These are phyloP conservation scores for Xiphydria camelus DNA, from an alignment of 2,888 invertebrate genomes.

Conservation along the genomic window DNA sequence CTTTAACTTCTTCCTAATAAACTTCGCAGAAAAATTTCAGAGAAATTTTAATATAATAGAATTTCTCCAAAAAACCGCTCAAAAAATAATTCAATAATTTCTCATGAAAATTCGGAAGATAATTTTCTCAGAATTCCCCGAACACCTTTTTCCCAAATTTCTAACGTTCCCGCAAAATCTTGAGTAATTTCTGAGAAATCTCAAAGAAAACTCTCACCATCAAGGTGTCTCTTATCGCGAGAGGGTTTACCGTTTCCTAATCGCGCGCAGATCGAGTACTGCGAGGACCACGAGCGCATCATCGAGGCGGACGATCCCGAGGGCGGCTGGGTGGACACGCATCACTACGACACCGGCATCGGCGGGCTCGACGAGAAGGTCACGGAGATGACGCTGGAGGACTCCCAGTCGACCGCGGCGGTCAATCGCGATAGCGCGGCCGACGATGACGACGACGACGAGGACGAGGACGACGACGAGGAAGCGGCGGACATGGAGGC, in stretches of 20 bases:
- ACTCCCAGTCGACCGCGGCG: constrained; percentile 52
- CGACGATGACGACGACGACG: constrained; percentile 61
- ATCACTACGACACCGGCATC: constrained; percentile 76
- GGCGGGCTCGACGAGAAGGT: constrained; percentile 75
- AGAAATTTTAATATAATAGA: too few relatives aligned
- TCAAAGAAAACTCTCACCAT: too few relatives aligned
- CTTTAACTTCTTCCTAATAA: too few relatives aligned
- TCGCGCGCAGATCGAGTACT: constrained; percentile 79
- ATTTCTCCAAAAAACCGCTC: too few relatives aligned
- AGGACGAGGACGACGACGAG: constrained; percentile 87
- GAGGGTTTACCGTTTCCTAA: constrained; percentile 45
- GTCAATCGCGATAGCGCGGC: constrained; percentile 41
- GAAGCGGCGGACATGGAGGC: constrained; percentile 98
- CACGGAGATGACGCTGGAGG: constrained; percentile 86
- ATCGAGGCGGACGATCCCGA: constrained; percentile 85
- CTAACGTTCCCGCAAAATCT: too few relatives aligned
- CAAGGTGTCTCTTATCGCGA: too few relatives aligned
- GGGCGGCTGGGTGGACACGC: constrained; percentile 98
- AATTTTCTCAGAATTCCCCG: too few relatives aligned
- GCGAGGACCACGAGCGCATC: constrained; percentile 86
- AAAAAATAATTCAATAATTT: too few relatives aligned
- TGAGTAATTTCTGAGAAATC: too few relatives aligned
- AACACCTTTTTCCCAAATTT: too few relatives aligned
- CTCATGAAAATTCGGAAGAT: too few relatives aligned
- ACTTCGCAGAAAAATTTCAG: too few relatives aligned